Base-by-base conservation (phyloP, 2,888 invertebrate species). In the Amphimallon solstitiale region DNA sequence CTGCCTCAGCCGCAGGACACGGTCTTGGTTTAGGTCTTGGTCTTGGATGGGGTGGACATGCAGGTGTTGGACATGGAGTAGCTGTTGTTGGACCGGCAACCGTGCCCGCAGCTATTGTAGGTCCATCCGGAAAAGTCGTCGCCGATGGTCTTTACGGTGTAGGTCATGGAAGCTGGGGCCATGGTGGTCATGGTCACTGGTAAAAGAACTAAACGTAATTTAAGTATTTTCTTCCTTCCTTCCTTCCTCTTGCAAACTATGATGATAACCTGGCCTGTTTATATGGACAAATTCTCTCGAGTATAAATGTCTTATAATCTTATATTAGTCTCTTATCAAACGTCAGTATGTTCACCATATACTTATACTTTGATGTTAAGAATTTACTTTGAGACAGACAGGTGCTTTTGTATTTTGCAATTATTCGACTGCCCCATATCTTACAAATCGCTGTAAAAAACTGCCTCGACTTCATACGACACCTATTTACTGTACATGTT, bases 111-210 rank as follows among this genome's bases (percentile, higher is more conserved):
- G 72, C 76, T 38, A 71, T 77, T 19, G 72, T 74, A 15, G 76
- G 77, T 59, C 77, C 77, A 59, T 67, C 76, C 51, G 77, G 77
- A 35, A 76, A 73, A 69, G 71, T 77, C 40, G 71, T 68, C 21
- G 75, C 76, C 65, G 75, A 75, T 67, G 78, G 78, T 54, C 73
- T 74, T 46, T 76, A 75, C 71, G 78, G 76, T 68, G 62, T 70
- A 49, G 66, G 68, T 10, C 67, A 67, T 52, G 65, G 68, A 19
- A 69, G 70, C 56, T 68, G 69, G 59, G 63, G 68, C 45, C 68
- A 70, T 59, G 63, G 68, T 40, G 70, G 69, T 52, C 68, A 70
- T 61, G 65, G 68, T 43, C 67, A 70, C 63, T 63, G 70, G 40
- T 74, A 70, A 70, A 70, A 29, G 34, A 48, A 34, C 7, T 23